Evolutionary conservation across 2,888 invertebrate species (phyloP).

Genomic region (Ophion costatus): DNA sequence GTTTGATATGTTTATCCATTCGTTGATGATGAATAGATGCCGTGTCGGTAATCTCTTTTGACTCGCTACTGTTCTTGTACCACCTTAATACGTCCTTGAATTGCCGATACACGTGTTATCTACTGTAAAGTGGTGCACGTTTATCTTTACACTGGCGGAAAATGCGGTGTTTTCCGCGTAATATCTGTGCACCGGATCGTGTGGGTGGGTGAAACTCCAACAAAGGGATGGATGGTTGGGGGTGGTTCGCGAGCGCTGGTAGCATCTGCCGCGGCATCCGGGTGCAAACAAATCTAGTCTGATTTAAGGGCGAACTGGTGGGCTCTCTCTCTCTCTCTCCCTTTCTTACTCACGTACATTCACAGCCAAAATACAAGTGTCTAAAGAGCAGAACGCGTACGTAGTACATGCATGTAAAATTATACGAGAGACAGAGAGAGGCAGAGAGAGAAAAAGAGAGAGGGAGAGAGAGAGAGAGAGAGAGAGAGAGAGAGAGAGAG

Average conservation of each 20-base stretch:
- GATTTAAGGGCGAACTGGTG: conserved; percentile 67
- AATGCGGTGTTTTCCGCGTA: conserved; percentile 37
- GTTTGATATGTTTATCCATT: no score
- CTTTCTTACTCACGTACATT: conserved; percentile 3
- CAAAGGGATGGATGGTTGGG: conserved; percentile 10
- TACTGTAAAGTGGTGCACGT: conserved; percentile 23
- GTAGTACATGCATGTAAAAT: conserved; percentile 28
- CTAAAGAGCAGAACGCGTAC: conserved; percentile 44
- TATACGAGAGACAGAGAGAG: conserved; percentile 6
- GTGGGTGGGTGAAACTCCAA: conserved; percentile 41
- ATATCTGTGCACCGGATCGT: conserved; percentile 33
- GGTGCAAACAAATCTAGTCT: conserved; percentile 71
- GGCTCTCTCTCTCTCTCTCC: conserved; percentile 3
- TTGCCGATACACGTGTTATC: conserved; percentile 9
- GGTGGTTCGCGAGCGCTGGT: conserved; percentile 42
- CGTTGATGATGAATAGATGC: no score
- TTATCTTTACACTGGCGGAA: background rate
- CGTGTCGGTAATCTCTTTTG: no score
- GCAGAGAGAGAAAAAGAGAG: background rate
- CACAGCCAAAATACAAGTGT: conserved; percentile 35
- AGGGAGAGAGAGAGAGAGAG: background rate
- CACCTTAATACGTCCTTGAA: background rate
- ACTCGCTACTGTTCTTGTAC: background rate
- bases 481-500: background rate
- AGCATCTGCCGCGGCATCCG: conserved; percentile 67